Evolutionary conservation across 2,113 vertebrate genomes (phyloP).

Genomic region (Pseudolaguvia tuberculata): DNA sequence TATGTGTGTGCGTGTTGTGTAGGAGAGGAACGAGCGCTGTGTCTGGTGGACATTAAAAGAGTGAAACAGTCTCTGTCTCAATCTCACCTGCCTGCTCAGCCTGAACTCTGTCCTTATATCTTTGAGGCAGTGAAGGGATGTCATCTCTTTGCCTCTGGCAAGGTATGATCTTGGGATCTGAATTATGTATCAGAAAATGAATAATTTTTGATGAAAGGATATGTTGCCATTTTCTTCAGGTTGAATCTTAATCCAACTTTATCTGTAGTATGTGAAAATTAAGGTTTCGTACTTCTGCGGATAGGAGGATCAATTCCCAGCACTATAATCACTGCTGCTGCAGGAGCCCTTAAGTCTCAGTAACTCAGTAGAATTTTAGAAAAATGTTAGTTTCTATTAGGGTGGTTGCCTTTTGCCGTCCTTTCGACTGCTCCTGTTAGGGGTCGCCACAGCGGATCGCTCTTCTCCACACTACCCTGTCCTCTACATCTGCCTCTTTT

Average conservation of each 20-base stretch:
- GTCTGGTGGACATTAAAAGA: conserved; percentile 93
- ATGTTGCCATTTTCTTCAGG: background rate
- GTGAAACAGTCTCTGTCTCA: conserved; percentile 95
- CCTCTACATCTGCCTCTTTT: too few relatives aligned
- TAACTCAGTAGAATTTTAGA: too few relatives aligned
- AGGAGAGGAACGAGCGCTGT: conserved; percentile 92
- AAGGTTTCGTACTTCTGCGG: too few relatives aligned
- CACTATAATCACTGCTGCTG: too few relatives aligned
- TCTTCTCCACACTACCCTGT: too few relatives aligned
- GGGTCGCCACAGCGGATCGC: too few relatives aligned
- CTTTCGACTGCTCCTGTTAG: too few relatives aligned
- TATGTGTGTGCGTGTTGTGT: conserved; percentile 31
- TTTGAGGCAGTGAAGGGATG: conserved; percentile 96
- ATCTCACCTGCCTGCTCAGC: conserved; percentile 94
- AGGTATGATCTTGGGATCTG: conserved; percentile 64
- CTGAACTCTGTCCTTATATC: conserved; percentile 82
- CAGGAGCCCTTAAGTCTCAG: too few relatives aligned
- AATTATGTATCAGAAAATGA: background rate
- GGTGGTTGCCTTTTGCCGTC: too few relatives aligned
- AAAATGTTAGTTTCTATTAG: too few relatives aligned
- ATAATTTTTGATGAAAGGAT: background rate
- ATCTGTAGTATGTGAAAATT: background rate
- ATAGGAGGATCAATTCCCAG: too few relatives aligned
- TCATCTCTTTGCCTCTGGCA: conserved; percentile 93
- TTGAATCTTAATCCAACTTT: background rate